A percentile compares a stretch with the other conserved stretches of the same genome.
phyloP scores from a whole-genome alignment of 2,797 vertebrate species.

The Rhabdomys pumilio region DNA sequence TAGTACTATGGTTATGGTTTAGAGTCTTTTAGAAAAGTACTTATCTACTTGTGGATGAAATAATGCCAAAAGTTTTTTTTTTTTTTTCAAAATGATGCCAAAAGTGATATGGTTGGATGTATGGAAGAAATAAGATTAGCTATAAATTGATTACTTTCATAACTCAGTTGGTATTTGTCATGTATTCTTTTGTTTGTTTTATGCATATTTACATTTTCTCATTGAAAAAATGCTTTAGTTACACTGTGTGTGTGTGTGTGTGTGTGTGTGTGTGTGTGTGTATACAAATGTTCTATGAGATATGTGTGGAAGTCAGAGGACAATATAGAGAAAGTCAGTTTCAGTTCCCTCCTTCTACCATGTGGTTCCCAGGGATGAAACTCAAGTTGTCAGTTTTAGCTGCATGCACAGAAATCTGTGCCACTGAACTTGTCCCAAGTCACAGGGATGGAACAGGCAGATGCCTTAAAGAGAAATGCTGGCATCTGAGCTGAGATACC shows the following conservation, averaged over 20 bases:
- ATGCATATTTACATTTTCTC: not conserved
- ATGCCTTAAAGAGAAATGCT: not conserved
- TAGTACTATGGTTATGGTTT: conserved; percentile 8
- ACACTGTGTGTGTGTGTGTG: not conserved
- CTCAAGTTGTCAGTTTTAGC: not conserved
- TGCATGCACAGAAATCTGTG: not conserved
- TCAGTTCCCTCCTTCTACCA: not conserved
- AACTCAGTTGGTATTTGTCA: conserved; percentile 2
- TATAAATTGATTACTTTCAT: not conserved
- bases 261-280: not conserved
- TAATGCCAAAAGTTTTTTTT: not conserved
- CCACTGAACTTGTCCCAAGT: not conserved
- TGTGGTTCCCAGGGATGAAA: not conserved
- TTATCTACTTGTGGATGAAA: not conserved
- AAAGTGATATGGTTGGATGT: not conserved
- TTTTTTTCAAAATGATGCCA: not conserved
- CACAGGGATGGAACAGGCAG: not conserved
- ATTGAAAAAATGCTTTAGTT: not conserved
- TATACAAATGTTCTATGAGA: not conserved
- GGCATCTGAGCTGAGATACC: not conserved
- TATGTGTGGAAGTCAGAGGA: not conserved
- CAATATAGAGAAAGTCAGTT: not conserved
- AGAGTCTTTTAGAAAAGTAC: not conserved
- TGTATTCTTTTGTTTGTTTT: not conserved
- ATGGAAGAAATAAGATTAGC: not conserved